These are phyloP conservation scores for Salminus brasiliensis DNA, from an alignment of 2,113 vertebrate species.

Conservation along the genomic window DNA sequence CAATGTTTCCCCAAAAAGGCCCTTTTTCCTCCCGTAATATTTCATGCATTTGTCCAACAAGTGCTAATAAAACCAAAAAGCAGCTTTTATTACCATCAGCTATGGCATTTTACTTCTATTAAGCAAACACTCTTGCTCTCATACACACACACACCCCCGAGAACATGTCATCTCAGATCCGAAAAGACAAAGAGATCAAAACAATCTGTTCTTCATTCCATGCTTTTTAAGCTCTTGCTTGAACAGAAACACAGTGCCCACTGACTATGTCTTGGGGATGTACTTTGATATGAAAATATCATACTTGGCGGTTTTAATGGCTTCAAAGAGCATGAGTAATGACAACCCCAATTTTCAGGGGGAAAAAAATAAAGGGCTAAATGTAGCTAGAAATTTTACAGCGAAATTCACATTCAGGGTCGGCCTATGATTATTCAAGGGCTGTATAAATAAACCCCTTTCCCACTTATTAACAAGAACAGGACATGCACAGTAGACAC, in stretches of 20 bases:
- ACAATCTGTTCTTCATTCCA: neutral
- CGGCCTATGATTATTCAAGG: neutral
- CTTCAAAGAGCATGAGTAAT: neutral
- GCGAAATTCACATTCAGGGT: neutral
- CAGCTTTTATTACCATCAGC: neutral
- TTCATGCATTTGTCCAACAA: conserved; percentile 5
- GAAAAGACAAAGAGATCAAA: conserved; percentile 16
- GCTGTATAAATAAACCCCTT: neutral
- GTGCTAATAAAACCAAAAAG: neutral
- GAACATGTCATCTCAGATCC: neutral
- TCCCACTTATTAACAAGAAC: neutral
- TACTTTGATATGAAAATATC: conserved; percentile 1
- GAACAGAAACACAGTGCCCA: conserved; percentile 6
- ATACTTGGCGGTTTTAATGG: neutral
- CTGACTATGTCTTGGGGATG: neutral
- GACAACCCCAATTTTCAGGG: neutral
- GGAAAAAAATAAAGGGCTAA: neutral
- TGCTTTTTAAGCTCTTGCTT: neutral
- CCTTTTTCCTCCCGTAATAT: neutral
- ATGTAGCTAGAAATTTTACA: neutral
- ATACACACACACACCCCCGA: conserved; percentile 4
- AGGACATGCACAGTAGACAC: neutral
- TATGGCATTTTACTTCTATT: conserved; percentile 8
- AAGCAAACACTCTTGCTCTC: neutral
- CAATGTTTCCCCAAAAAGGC: too few relatives aligned